Evolutionary conservation across 2,888 invertebrate genomes (phyloP).

Genomic region (Cremastinae sp.): DNA sequence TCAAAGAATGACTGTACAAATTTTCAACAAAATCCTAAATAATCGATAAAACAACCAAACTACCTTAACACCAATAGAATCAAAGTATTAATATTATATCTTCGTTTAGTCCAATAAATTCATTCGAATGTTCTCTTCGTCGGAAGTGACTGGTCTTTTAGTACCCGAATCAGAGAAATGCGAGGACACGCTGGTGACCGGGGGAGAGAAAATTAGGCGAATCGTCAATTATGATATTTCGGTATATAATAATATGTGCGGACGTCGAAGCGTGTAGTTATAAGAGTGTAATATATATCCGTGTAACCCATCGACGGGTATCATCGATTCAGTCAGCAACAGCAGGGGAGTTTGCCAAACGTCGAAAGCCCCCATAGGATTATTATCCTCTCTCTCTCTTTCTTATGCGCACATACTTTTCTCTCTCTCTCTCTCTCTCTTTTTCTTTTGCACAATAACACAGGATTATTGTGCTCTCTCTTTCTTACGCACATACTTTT

Average conservation of each 20-base stretch:
- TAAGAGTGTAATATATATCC: constrained; percentile 60
- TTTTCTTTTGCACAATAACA: too few relatives aligned
- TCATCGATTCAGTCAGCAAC: constrained; percentile 48
- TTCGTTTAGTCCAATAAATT: too few relatives aligned
- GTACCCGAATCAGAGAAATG: too few relatives aligned
- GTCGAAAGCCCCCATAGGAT: constrained; percentile 74
- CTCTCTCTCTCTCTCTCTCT: constrained; percentile 19
- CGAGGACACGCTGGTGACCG: background rate
- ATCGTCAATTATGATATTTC: constrained; percentile 1
- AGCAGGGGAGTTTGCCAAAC: constrained; percentile 67
- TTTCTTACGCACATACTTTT: constrained; percentile 13
- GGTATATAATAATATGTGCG: constrained; percentile 20
- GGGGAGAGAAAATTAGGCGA: background rate
- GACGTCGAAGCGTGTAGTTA: constrained; percentile 9
- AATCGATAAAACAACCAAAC: too few relatives aligned
- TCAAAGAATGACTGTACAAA: too few relatives aligned
- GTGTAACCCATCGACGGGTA: constrained; percentile 64
- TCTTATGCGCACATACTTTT: too few relatives aligned
- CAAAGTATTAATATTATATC: too few relatives aligned
- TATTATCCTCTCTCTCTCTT: constrained; percentile 66
- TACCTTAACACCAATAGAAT: too few relatives aligned
- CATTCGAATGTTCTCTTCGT: too few relatives aligned
- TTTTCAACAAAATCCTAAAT: too few relatives aligned
- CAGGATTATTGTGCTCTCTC: too few relatives aligned
- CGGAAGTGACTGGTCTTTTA: too few relatives aligned